Evolutionary conservation across 2,888 invertebrate genomes (phyloP).

Genomic region (Monochamus alternatus): DNA sequence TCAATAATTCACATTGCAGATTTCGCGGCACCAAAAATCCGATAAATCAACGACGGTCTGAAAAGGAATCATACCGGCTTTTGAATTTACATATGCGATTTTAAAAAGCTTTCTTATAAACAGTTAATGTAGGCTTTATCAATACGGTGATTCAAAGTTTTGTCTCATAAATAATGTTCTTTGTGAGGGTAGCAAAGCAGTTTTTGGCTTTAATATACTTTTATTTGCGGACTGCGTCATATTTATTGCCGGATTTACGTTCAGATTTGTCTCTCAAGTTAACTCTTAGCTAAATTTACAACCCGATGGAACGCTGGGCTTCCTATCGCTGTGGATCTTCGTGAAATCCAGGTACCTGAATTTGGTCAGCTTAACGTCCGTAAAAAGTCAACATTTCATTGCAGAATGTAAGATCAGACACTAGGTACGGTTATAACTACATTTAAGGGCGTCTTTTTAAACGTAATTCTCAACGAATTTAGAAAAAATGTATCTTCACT

Average conservation of each 20-base stretch:
- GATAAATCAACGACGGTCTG: slow-evolving; percentile 44
- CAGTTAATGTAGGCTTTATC: slow-evolving; percentile 47
- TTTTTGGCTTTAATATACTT: slow-evolving; percentile 42
- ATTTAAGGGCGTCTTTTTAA: too few species aligned
- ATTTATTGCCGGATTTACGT: slow-evolving; percentile 42
- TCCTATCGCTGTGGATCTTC: background rate
- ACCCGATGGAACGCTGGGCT: background rate
- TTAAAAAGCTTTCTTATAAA: slow-evolving; percentile 43
- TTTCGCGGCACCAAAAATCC: slow-evolving; percentile 28
- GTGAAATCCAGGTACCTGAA: too few species aligned
- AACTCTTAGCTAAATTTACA: slow-evolving; percentile 23
- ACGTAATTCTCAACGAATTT: too few species aligned
- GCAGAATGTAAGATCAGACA: too few species aligned
- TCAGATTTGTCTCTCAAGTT: slow-evolving; percentile 21
- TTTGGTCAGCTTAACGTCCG: too few species aligned
- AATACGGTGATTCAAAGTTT: slow-evolving; percentile 44
- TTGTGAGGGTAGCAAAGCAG: slow-evolving; percentile 43
- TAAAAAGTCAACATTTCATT: too few species aligned
- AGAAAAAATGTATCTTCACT: too few species aligned
- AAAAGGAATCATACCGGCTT: slow-evolving; percentile 40
- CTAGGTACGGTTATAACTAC: too few species aligned
- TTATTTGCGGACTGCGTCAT: slow-evolving; percentile 40
- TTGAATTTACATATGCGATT: slow-evolving; percentile 40
- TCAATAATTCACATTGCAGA: slow-evolving; percentile 31
- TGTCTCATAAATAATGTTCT: slow-evolving; percentile 46